Base-by-base conservation (phyloP, 2,113 vertebrate species). In the Mesitornis unicolor region DNA sequence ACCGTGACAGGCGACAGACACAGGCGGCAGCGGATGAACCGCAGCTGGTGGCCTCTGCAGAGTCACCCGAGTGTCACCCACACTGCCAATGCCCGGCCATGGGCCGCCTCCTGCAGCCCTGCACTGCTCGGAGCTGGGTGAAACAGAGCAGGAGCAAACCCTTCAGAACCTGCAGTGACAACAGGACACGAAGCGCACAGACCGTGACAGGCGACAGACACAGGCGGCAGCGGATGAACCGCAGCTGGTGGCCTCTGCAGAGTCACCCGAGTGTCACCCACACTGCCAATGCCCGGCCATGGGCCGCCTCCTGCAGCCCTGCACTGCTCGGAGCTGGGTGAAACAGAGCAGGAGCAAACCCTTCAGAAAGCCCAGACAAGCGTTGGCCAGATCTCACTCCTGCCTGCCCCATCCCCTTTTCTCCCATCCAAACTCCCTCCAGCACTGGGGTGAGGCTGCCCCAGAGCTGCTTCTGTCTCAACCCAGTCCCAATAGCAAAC, bases 281-380 rank as follows among this genome's bases (percentile, higher is more conserved):
- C 47, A 2, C 19, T 13, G 10, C 74, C 54, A 22, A 17, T 5
- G 6, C 28, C 36, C 1, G 0, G 40, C 67, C 0, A 0, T 0
- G 36, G 80, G 54, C 16, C 28, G 26, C 74, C 60, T 56, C 74
- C 40, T 2, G 6, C 53, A 42, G 73, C 65, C 38, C 78, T 24
- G 47, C 47, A 48, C 24, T 24, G 47, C 21, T 10, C 47, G 45
- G 28, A 51, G 73, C 51, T 18, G 59, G 51, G 67, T 17, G 59
- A 18, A 59, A 51, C 3, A 3, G 43, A 78, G 74, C 74, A 56
- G 75, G 10, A 68, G 42, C 28, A 57, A 68, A 78, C 12, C 60
- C 13, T 14, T 45, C 84, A 10, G 21, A 63, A 36, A n/a, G n/a
- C n/a, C n/a, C n/a, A n/a, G n/a, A n/a, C n/a, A n/a, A n/a, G n/a